Base-by-base conservation (phyloP, 2,888 invertebrate species). In the Stegana nigrithorax region DNA sequence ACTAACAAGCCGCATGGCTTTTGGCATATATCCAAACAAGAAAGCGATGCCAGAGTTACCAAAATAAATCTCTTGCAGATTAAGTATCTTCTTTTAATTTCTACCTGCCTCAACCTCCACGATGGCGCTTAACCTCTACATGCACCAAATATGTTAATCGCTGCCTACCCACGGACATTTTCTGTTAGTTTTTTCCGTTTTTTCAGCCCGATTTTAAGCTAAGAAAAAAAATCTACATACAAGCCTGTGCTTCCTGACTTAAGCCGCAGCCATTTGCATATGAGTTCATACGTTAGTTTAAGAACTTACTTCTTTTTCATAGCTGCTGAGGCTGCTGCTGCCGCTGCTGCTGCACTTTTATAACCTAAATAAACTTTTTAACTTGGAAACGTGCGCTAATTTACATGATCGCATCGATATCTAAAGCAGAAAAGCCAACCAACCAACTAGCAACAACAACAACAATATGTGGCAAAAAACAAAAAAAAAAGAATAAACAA, bases 211-310 rank as follows among this genome's bases (percentile, higher is more conserved):
- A n/a, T n/a, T n/a, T n/a, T n/a, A n/a, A n/a, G n/a, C 47, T n/a
- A 55, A 21, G 3, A 53, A 53, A 36, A 19, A 19, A 55, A 55
- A 55, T 55, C 53, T 55, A 55, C 53, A 55, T 55, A n/a, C n/a
- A 55, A 55, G 32, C 32, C 32, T 55, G 53, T 36, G 36, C 53
- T 55, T 55, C 53, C 53, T 55, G 36, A 36, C n/a, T n/a, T 65
- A 50, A 62, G 58, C 69, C 56, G 67, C 19, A 36, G 19, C n/a
- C 64, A 79, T 75, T 75, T 79, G 79, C 75, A 75, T 75, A 75
- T 79, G 79, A 75, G 75, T 75, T 75, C 75, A 79, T 79, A 78
- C 71, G 68, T n/a, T n/a, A n/a, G 76, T 75, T 73, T 67, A 73
- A 69, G 78, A 74, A 78, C 74, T 12, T 39, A 39, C 3, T 39